These are phyloP conservation scores for Drosophila ananassae DNA, from an alignment of 1,140 invertebrate species.

Conservation along the genomic window DNA sequence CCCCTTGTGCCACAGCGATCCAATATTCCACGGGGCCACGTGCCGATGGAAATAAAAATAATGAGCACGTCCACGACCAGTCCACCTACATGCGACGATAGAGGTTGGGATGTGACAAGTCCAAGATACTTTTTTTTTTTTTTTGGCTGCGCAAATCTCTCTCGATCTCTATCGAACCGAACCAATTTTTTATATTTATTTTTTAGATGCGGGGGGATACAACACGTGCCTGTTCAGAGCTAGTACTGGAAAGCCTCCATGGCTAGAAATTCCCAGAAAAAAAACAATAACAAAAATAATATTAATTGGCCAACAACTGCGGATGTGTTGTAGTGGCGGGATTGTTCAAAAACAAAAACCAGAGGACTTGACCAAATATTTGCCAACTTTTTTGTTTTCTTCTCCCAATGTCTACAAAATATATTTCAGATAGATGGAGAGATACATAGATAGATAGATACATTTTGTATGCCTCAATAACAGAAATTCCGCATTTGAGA, in stretches of 20 bases:
- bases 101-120: conserved; percentile 31
- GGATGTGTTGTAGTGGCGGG: conserved; percentile 24
- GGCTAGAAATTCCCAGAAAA: conserved; percentile 22
- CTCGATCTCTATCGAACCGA: conserved; percentile 11
- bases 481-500: conserved; percentile 66
- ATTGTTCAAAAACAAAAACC: conserved; percentile 39
- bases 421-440: conserved; percentile 2
- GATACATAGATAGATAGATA: conserved; percentile 13
- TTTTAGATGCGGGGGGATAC: neutral
- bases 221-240: conserved; percentile 48
- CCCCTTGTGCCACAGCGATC: conserved; percentile 12
- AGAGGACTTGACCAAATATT: conserved; percentile 62
- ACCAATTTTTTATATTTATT: conserved; percentile 14
- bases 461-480: conserved; percentile 46
- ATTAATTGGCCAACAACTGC: conserved; percentile 57
- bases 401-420: conserved; percentile 28
- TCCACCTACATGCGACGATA: conserved; percentile 28
- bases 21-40: conserved; percentile 17
- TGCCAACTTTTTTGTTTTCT: conserved; percentile 30
- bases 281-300: conserved; percentile 24
- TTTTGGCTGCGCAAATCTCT: conserved; percentile 35
- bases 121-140: conserved; percentile 9
- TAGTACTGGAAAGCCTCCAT: conserved; percentile 58
- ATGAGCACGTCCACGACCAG: conserved; percentile 42
- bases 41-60: conserved; percentile 20